Evolutionary conservation across 2,113 vertebrate genomes (phyloP).

Genomic region (Terrapene triunguis): DNA sequence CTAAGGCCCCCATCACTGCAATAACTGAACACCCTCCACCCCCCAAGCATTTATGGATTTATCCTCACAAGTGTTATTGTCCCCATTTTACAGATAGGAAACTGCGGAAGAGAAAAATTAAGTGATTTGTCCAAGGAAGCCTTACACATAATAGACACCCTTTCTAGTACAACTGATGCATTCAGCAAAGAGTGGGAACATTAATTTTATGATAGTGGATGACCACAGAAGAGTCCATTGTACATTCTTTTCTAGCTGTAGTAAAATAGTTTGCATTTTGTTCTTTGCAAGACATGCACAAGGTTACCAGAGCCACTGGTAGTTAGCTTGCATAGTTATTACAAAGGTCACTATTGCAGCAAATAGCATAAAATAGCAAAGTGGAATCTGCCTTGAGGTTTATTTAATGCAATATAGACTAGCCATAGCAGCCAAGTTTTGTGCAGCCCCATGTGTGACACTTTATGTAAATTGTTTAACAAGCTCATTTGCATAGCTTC

Average conservation of each 20-base stretch:
- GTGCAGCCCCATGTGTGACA: not conserved
- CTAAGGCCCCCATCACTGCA: fast-evolving
- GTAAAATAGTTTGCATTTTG: fast-evolving
- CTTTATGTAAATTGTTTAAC: not conserved
- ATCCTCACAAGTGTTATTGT: not conserved
- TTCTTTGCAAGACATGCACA: not conserved
- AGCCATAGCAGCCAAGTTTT: not conserved
- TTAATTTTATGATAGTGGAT: too few species aligned
- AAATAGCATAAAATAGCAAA: not conserved
- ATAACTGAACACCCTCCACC: not conserved
- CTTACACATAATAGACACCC: not conserved
- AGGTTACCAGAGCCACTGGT: fast-evolving
- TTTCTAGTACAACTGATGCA: not conserved
- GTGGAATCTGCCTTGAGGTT: not conserved
- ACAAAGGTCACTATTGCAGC: too few species aligned
- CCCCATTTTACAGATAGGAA: not conserved
- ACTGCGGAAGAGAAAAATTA: not conserved
- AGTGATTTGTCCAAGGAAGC: not conserved
- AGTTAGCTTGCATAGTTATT: not conserved
- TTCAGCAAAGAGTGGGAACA: fast-evolving
- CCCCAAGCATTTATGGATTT: not conserved
- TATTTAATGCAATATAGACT: not conserved
- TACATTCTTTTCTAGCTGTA: too few species aligned
- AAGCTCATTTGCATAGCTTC: not conserved
- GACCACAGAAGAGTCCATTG: too few species aligned